Conservation (phyloP, 2,888 invertebrate species). For the Sacculina carcini region DNA sequence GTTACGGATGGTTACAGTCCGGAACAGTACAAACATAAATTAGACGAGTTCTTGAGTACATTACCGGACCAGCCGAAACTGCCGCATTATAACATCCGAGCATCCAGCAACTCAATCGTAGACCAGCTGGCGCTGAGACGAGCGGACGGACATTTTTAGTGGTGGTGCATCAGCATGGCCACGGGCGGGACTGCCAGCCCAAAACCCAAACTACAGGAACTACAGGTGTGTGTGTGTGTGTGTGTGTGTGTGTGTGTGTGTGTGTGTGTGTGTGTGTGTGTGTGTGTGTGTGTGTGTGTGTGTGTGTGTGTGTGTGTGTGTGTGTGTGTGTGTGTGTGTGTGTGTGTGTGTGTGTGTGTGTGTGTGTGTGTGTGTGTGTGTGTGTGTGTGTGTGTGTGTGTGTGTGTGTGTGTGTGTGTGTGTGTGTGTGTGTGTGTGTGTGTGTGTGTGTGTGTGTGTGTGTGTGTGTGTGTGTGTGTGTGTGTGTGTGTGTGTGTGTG, state of each 20-base stretch:
- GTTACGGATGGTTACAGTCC: too few relatives aligned
- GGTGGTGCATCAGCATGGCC: too few relatives aligned
- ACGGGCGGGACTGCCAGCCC: too few relatives aligned
- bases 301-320: slow-evolving; percentile 2
- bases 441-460: not conserved
- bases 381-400: slow-evolving; percentile 5
- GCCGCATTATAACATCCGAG: too few relatives aligned
- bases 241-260: slow-evolving; percentile 3
- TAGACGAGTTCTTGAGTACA: too few relatives aligned
- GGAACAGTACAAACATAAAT: too few relatives aligned
- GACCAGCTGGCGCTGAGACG: too few relatives aligned
- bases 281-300: slow-evolving; percentile 3
- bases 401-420: slow-evolving; percentile 5
- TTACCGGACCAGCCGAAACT: too few relatives aligned
- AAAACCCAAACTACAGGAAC: too few relatives aligned
- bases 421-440: slow-evolving; percentile 2
- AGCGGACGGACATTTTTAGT: too few relatives aligned
- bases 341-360: slow-evolving; percentile 4
- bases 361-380: slow-evolving; percentile 5
- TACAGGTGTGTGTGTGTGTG: not conserved
- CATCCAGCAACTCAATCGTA: too few relatives aligned
- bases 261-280: slow-evolving; percentile 5
- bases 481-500: too few relatives aligned
- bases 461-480: not conserved
- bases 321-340: slow-evolving; percentile 4